phyloP scores from a whole-genome alignment of 2,888 invertebrate species.

The Cheilosia urbana region DNA sequence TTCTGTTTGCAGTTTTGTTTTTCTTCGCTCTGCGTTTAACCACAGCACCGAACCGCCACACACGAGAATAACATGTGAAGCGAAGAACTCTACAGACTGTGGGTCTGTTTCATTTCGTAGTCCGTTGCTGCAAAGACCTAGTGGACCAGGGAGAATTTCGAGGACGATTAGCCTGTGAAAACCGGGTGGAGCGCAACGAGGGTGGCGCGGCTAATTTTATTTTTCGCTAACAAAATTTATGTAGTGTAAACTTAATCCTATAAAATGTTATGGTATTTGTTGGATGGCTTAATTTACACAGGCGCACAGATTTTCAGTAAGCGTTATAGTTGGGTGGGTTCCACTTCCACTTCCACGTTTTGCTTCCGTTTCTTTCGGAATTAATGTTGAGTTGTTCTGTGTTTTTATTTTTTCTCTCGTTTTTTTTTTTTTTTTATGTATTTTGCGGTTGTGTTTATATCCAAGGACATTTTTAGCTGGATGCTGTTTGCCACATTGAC shows the following conservation, averaged over 20 bases:
- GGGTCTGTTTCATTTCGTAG: conserved; percentile 6
- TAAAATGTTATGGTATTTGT: conserved; percentile 79
- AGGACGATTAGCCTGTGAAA: conserved; percentile 78
- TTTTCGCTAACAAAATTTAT: conserved; percentile 80
- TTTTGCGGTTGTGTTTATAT: conserved; percentile 60
- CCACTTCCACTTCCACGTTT: conserved; percentile 33
- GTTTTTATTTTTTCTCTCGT: background rate
- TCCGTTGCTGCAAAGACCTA: conserved; percentile 40
- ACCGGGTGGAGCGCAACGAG: conserved; percentile 50
- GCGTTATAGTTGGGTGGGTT: conserved; percentile 69
- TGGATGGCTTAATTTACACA: conserved; percentile 77
- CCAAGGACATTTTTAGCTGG: conserved; percentile 55
- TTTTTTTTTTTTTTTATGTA: conserved; percentile 45
- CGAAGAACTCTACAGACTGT: conserved; percentile 3
- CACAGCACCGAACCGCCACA: conserved; percentile 33
- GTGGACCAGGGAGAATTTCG: conserved; percentile 77
- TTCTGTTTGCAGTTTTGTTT: background rate
- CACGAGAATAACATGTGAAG: conserved; percentile 16
- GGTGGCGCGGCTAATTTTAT: conserved; percentile 74
- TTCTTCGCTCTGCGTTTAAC: conserved; percentile 1
- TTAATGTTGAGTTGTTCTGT: conserved; percentile 47
- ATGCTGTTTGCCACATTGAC: conserved; percentile 47
- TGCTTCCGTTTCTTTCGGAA: conserved; percentile 58
- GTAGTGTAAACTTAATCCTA: conserved; percentile 81
- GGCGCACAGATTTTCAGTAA: conserved; percentile 73